Evolutionary conservation across 2,113 vertebrate species (phyloP).

Genomic region (Tenebrosternarchus preto): DNA sequence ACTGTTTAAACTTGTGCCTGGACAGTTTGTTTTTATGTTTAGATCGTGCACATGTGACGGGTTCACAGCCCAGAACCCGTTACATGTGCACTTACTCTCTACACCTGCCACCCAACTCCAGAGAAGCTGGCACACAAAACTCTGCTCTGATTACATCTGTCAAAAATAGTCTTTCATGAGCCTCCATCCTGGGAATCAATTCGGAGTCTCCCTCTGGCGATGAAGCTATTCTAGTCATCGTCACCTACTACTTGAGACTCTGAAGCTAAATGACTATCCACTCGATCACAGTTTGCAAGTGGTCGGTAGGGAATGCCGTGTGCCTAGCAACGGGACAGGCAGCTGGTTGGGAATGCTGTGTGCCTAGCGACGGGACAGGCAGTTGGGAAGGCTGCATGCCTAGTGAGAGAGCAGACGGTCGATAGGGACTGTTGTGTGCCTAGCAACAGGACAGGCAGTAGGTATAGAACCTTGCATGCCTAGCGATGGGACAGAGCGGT

Average conservation of each 20-base stretch:
- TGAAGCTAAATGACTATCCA: constrained; percentile 42
- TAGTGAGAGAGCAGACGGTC: too few species aligned
- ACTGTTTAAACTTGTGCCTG: neutral
- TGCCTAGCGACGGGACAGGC: neutral
- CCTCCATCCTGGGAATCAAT: constrained; percentile 30
- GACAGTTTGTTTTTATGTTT: neutral
- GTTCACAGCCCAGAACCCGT: too few species aligned
- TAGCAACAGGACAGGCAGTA: neutral
- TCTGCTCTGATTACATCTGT: constrained; percentile 33
- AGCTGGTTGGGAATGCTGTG: too few species aligned
- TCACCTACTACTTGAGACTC: constrained; percentile 61
- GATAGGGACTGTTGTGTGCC: constrained; percentile 1
- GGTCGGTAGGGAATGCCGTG: constrained; percentile 3
- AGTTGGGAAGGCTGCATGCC: too few species aligned
- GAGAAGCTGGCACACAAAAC: neutral
- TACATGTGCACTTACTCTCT: too few species aligned
- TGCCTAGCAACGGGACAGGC: neutral
- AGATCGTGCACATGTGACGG: too few species aligned
- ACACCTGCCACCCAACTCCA: neutral
- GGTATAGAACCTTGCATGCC: too few species aligned
- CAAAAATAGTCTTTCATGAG: constrained; percentile 18
- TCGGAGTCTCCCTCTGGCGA: constrained; percentile 50
- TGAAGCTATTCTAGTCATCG: constrained; percentile 52
- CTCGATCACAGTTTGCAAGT: constrained; percentile 7
- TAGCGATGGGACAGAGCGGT: neutral